These are phyloP conservation scores for Todus mexicanus DNA, from an alignment of 2,797 vertebrate species.

Conservation along the genomic window DNA sequence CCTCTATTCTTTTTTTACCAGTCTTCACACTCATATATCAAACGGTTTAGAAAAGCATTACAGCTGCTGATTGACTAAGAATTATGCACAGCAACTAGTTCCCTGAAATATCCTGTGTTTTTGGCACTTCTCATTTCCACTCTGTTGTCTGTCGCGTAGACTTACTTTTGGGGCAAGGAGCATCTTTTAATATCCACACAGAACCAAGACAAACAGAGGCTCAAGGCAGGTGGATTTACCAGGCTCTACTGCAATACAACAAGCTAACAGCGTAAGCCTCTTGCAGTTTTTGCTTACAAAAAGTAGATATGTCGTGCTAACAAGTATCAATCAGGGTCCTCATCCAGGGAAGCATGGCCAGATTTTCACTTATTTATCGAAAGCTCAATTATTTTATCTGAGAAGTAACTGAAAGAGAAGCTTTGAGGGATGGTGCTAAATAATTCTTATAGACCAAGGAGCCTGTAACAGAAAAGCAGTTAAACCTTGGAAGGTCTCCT, in stretches of 20 bases:
- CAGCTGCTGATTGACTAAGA: not conserved
- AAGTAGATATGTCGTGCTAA: not conserved
- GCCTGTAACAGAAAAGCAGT: not conserved
- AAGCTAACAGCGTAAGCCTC: not conserved
- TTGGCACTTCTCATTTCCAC: not conserved
- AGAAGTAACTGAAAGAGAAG: not conserved
- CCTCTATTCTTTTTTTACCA: not conserved
- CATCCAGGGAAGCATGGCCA: not conserved
- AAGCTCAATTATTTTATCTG: not conserved
- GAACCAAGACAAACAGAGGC: not conserved
- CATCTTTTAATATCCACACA: not conserved
- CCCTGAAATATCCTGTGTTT: not conserved
- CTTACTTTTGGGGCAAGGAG: not conserved
- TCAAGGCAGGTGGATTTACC: not conserved
- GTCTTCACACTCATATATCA: not conserved
- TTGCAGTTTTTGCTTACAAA: not conserved
- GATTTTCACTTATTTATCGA: not conserved
- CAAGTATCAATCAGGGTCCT: not conserved
- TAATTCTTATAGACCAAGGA: not conserved
- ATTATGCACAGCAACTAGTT: not conserved
- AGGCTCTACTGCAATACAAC: not conserved
- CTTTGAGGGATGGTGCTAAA: not conserved
- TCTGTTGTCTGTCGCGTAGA: not conserved
- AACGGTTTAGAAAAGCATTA: not conserved
- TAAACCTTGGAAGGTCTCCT: not conserved